A percentile compares a stretch with the other conserved stretches of the same genome.
Conservation (phyloP, 2,113 vertebrate species). For the Pardalotus punctatus region DNA sequence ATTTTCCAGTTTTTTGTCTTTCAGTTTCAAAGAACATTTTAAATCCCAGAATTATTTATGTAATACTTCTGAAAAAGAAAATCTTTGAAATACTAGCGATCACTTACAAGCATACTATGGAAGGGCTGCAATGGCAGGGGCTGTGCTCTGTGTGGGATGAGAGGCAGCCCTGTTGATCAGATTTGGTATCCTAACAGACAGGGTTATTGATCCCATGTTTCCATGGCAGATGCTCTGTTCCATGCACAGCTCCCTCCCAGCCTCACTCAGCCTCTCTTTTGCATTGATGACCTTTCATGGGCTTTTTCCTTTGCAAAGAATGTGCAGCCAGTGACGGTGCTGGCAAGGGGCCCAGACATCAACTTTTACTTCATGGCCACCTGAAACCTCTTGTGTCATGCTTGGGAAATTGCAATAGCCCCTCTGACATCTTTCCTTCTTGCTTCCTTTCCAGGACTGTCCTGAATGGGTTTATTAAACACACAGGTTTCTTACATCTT, state of each 20-base stretch:
- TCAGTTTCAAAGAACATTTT: conserved; percentile 17
- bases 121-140: not conserved
- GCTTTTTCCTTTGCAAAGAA: not conserved
- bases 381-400: not conserved
- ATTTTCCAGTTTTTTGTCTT: not conserved
- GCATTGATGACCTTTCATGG: not conserved
- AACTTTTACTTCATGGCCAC: not conserved
- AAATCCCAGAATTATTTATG: conserved; percentile 5
- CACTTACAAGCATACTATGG: not conserved
- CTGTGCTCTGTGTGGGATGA: not conserved
- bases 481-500: not conserved
- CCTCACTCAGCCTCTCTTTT: not conserved
- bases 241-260: not conserved
- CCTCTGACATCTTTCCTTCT: not conserved
- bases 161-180: not conserved
- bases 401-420: not conserved
- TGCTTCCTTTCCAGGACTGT: not conserved
- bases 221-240: fast-evolving
- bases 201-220: not conserved
- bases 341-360: not conserved
- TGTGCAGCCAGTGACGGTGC: fast-evolving
- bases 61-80: not conserved
- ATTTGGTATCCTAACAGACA: not conserved
- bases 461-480: not conserved
- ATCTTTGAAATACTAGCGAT: not conserved